phyloP scores from a whole-genome alignment of 53 echinoderm and acorn worm genomes.

The Zoroaster sp. region DNA sequence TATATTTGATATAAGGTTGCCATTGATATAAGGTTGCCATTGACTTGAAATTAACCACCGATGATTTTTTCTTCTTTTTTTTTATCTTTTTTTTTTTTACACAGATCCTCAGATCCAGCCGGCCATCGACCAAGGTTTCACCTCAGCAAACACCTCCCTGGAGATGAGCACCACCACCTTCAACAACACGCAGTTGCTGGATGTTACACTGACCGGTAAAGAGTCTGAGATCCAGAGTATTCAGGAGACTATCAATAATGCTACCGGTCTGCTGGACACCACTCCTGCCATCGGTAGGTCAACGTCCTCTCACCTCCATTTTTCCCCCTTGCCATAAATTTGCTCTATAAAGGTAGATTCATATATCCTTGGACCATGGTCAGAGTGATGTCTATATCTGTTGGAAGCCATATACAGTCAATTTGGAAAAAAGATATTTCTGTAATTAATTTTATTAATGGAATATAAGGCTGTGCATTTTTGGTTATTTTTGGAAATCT shows the following conservation, averaged over 20 bases:
- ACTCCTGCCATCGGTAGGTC: conserved; percentile 63
- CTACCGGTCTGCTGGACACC: conserved; percentile 34
- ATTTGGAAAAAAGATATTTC: no score
- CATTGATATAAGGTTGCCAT: no score
- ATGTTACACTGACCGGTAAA: conserved; percentile 23
- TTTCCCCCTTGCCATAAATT: no score
- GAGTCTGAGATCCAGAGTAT: conserved; percentile 52
- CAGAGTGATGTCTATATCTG: no score
- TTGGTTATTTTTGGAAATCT: no score
- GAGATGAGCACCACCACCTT: conserved; percentile 24
- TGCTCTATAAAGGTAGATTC: no score
- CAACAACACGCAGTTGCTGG: conserved; percentile 17
- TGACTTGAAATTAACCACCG: no score
- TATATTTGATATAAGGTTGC: no score
- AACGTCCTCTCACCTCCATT: not conserved
- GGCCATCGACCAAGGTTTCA: conserved; percentile 59
- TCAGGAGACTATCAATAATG: conserved; percentile 62
- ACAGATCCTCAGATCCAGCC: conserved; percentile 73
- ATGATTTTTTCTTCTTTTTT: not conserved
- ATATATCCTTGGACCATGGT: no score
- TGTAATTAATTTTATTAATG: no score
- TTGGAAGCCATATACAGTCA: no score
- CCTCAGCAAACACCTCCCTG: conserved; percentile 57
- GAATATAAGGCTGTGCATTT: no score
- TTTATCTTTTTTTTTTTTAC: not conserved